Conservation (phyloP, 2,888 invertebrate genomes). For the Bombylius major region DNA sequence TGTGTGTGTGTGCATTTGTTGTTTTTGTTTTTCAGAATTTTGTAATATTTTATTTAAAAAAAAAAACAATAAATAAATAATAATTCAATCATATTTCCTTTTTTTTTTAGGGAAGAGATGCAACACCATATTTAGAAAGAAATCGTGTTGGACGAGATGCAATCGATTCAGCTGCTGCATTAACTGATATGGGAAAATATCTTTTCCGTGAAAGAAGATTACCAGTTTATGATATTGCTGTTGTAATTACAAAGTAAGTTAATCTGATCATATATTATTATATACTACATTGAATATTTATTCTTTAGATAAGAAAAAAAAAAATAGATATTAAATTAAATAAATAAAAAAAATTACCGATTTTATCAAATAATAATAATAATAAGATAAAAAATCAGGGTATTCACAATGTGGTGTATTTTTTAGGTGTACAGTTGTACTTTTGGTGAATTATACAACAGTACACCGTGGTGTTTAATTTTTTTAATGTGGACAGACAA, state of each 20-base stretch:
- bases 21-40: too few species aligned
- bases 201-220: constrained; percentile 85
- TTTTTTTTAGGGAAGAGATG: constrained; percentile 69
- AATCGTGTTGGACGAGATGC: constrained; percentile 89
- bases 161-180: constrained; percentile 86
- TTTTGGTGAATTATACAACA: too few species aligned
- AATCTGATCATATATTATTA: neutral
- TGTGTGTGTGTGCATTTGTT: too few species aligned
- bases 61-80: neutral
- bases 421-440: too few species aligned
- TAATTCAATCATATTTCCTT: neutral
- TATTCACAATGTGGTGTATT: too few species aligned
- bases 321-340: neutral
- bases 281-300: neutral
- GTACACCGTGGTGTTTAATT: too few species aligned
- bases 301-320: neutral
- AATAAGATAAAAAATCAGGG: too few species aligned
- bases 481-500: too few species aligned
- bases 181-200: constrained; percentile 96
- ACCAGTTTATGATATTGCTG: constrained; percentile 91
- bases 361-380: too few species aligned
- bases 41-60: neutral
- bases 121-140: constrained; percentile 86
- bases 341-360: neutral
- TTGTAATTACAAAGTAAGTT: constrained; percentile 90